phyloP scores from a whole-genome alignment of 2,797 vertebrate genomes.

The Anabas testudineus region DNA sequence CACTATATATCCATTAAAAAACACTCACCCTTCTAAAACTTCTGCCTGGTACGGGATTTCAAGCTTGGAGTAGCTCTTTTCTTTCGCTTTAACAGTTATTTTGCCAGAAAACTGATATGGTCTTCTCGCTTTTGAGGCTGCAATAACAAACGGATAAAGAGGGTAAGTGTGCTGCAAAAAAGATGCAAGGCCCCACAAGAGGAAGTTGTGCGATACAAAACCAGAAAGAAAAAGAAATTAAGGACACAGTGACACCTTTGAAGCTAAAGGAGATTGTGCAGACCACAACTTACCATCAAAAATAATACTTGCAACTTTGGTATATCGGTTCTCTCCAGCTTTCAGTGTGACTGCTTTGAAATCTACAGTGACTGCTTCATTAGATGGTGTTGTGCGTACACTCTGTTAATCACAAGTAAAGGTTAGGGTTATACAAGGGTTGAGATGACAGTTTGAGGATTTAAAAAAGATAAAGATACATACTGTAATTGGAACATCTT shows the following conservation, averaged over 20 bases:
- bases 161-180: conserved; percentile 26
- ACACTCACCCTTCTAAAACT: conserved; percentile 95
- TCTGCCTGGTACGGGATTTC: conserved; percentile 99
- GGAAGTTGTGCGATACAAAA: conserved; percentile 46
- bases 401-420: conserved; percentile 85
- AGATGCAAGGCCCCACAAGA: conserved; percentile 18
- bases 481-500: conserved; percentile 99
- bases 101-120: conserved; percentile 95
- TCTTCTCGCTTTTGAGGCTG: conserved; percentile 97
- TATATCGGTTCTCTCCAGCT: conserved; percentile 97
- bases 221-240: conserved; percentile 1
- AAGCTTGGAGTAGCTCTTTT: conserved; percentile 98
- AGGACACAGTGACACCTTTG: conserved; percentile 1
- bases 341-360: conserved; percentile 97
- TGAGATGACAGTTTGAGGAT: neutral
- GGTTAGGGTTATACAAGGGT: neutral
- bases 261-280: neutral
- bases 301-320: conserved; percentile 98
- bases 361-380: conserved; percentile 93
- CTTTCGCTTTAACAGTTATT: conserved; percentile 99
- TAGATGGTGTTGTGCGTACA: conserved; percentile 94
- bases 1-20: no score
- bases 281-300: conserved; percentile 92
- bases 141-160: conserved; percentile 44
- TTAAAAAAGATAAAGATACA: conserved; percentile 57